phyloP scores from a whole-genome alignment of 2,797 vertebrate species.

The Bryconaethiops microstoma region DNA sequence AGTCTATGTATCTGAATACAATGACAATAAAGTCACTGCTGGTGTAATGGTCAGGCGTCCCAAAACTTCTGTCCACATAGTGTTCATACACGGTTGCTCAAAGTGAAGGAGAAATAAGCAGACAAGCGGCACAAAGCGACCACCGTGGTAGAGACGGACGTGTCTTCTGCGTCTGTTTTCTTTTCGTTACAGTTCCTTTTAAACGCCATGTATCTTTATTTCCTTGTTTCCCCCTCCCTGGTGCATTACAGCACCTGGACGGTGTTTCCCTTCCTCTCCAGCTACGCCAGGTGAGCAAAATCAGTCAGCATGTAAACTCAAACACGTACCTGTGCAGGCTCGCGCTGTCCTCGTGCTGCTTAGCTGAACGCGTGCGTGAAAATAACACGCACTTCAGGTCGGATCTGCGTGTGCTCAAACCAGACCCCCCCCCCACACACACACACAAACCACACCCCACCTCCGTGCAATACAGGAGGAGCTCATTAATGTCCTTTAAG shows the following conservation, averaged over 20 bases:
- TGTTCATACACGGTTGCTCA: background rate
- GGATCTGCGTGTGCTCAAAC: background rate
- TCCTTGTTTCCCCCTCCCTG: background rate
- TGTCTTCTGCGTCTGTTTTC: background rate
- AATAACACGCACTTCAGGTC: background rate
- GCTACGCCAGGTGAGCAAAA: background rate
- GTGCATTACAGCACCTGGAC: background rate
- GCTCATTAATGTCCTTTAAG: background rate
- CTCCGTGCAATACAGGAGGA: background rate
- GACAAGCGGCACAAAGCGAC: background rate
- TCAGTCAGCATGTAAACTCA: background rate
- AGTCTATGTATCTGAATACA: too few species aligned
- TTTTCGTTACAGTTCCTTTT: background rate
- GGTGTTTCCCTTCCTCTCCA: too few species aligned
- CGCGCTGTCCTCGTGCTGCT: background rate
- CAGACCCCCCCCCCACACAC: background rate
- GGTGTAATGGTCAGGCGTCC: too few species aligned
- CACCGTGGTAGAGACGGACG: background rate
- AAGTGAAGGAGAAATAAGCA: background rate
- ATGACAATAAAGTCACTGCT: too few species aligned
- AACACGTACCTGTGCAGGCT: conserved; percentile 28
- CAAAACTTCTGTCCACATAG: too few species aligned
- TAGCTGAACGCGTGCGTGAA: background rate
- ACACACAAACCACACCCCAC: too few species aligned
- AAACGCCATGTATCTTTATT: background rate